Evolutionary conservation across 2,113 vertebrate genomes (phyloP), one percentile per base, ranked within the genome.

Genomic region (Psittacula cyanocephala): DNA sequence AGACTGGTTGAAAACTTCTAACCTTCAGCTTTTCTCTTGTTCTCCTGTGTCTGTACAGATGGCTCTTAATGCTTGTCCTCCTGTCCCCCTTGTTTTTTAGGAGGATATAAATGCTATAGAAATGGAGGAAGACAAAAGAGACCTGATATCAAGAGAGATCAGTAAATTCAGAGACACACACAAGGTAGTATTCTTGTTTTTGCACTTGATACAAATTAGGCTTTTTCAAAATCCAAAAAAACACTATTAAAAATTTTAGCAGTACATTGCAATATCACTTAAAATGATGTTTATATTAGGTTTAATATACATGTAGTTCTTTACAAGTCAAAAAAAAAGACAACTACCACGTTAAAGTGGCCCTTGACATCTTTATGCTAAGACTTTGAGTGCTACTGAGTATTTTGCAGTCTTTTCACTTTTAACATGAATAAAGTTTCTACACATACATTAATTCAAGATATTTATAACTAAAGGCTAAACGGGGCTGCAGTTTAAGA

Each of bases 81-180:
- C 80, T 98, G 71, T 97, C 65, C 83, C 87, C 28, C 52, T 91
- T 98, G 84, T 97, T 91, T 97, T 98, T 97, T 94, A 99, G 99
- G 99, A 99, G 96, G 99, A 99, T 98, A 99, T 99, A 97, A 99
- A 99, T 98, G 99, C 99, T 94, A 99, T 99, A 97, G 99, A 99
- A 98, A 99, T 99, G 98, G 99, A 99, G 97, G 99, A 99, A 97
- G 99, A 99, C 98, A 99, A 99, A 98, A 99, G 99, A 98, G 99
- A 99, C 98, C 98, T 99, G 98, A 99, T 99, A 98, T 99, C 99
- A 93, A 98, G 99, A 98, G 99, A 99, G 98, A 99, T 99, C 98
- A 99, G 99, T 99, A 99, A 99, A 99, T 99, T 99, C 98, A 99
- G 99, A 96, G 99, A 99, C 97, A 99, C 99, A 93, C 99, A 99